Base-by-base conservation (phyloP, 2,113 vertebrate species). In the Stomatorhinus ivindoensis region DNA sequence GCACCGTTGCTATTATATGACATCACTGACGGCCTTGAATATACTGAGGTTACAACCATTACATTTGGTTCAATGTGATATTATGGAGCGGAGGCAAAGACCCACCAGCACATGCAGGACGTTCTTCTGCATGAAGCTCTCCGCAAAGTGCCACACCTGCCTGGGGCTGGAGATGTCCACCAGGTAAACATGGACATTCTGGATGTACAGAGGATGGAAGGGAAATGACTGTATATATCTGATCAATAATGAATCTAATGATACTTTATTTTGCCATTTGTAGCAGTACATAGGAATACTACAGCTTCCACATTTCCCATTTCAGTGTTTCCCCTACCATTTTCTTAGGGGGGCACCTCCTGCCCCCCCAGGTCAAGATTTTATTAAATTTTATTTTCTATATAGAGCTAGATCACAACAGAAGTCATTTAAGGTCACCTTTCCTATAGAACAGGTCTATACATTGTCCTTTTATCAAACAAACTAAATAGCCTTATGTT, bases 91-190 rank as follows among this genome's bases (percentile, higher is more conserved):
- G 21, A 51, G 27, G 19, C 53, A 86, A 19, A 73, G 11, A 90
- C 94, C 94, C 92, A 97, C 96, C 95, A 97, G 91, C 21, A 98
- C 96, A 39, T 96, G 88, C 3, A 97, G 89, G 31, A 90, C 91
- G 94, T 97, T 93, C 31, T 93, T 94, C 24, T 94, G 92, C 31
- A 88, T 94, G 92, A 98, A 98, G 90, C 91, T 94, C 92, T 95
- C 95, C 24, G 93, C 95, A 92, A 97, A 97, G 86, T 96, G 95
- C 96, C 96, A 98, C 69, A 97, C 95, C 90, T 95, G 94, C 87
- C 92, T 95, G 5, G 95, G 94, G 83, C 93, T 94, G 85, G 96
- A 97, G 92, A 98, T 94, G 93, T 97, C 96, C 90, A 97, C 91
- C 39, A 97, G 89, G 87, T 97, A 96, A 87, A 98, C 88, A 88